These are phyloP conservation scores for Popillia japonica DNA, from an alignment of 1,140 invertebrate species.

Conservation along the genomic window DNA sequence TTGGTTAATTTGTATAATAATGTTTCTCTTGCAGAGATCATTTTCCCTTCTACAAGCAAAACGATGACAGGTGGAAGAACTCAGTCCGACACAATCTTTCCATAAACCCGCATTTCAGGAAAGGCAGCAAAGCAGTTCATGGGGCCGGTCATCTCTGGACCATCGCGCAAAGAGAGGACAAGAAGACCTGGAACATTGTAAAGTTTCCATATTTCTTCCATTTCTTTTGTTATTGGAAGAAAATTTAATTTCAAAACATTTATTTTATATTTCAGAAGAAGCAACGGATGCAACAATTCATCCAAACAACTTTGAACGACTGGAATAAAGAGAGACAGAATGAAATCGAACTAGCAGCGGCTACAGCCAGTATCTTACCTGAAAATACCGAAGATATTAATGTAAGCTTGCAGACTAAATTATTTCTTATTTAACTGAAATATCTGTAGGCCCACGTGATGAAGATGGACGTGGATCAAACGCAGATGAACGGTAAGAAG, in stretches of 20 bases:
- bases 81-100: constrained; percentile 87
- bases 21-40: constrained; percentile 69
- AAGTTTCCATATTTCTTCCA: constrained; percentile 41
- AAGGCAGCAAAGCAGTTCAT: constrained; percentile 82
- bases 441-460: constrained; percentile 35
- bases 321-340: constrained; percentile 44
- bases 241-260: constrained; percentile 28
- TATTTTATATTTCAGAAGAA: constrained; percentile 47
- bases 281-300: constrained; percentile 57
- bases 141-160: constrained; percentile 89
- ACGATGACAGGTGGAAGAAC: constrained; percentile 91
- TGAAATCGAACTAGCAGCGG: constrained; percentile 57
- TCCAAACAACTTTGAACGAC: constrained; percentile 48
- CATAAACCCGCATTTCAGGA: constrained; percentile 89
- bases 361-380: constrained; percentile 57
- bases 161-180: constrained; percentile 71
- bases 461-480: constrained; percentile 23
- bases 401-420: not conserved
- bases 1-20: too few species aligned
- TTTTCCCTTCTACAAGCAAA: constrained; percentile 86
- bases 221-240: too few species aligned
- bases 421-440: not conserved
- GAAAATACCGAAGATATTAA: constrained; percentile 36
- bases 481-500: constrained; percentile 32
- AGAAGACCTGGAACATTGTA: constrained; percentile 61